Evolutionary conservation across 2,797 vertebrate species (phyloP).

Genomic region (Lithobates pipiens): DNA sequence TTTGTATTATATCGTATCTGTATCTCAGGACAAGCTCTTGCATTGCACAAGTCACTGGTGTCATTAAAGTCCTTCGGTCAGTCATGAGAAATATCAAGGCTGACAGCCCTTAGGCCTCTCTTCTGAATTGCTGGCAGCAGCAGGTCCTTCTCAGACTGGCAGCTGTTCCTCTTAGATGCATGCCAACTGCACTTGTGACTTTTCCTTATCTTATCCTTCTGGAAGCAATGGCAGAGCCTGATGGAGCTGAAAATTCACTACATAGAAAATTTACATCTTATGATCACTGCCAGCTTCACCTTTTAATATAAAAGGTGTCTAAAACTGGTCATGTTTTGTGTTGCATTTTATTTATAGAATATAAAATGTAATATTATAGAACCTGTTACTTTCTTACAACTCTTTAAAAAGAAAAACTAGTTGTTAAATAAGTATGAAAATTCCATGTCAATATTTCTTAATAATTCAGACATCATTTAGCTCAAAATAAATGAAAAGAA

Average conservation of each 20-base stretch:
- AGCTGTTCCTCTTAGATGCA: constrained; percentile 23
- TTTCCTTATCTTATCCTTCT: constrained; percentile 10
- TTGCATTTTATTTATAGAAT: neutral
- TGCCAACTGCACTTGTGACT: constrained; percentile 42
- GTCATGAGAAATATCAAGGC: constrained; percentile 26
- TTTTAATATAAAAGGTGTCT: neutral
- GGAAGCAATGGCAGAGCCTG: neutral
- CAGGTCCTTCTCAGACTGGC: constrained; percentile 18
- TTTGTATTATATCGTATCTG: neutral
- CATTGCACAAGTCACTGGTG: neutral
- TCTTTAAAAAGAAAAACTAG: no score
- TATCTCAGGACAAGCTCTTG: neutral
- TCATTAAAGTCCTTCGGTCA: constrained; percentile 21
- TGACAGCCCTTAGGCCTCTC: constrained; percentile 20
- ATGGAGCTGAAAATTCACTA: neutral
- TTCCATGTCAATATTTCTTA: neutral
- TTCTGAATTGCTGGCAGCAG: constrained; percentile 33
- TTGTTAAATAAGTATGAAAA: no score
- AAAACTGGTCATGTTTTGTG: neutral
- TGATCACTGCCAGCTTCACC: neutral
- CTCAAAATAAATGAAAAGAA: no score
- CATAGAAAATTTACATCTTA: neutral
- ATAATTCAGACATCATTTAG: neutral
- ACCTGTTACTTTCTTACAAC: neutral
- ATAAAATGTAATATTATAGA: neutral